Evolutionary conservation across 2,113 vertebrate species (phyloP).

Genomic region (Bolborhynchus lineola): DNA sequence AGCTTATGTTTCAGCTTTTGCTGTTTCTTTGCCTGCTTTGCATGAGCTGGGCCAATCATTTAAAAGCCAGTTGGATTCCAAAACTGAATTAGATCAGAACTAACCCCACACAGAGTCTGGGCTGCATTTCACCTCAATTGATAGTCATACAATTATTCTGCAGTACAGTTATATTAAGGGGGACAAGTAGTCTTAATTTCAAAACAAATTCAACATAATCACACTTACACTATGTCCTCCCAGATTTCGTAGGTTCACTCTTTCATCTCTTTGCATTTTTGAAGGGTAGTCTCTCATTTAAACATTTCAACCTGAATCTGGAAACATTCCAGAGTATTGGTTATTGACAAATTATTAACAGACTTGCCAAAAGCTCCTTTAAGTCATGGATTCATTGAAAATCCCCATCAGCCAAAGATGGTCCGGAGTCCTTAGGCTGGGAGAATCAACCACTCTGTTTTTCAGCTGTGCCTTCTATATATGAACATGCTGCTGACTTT

Average conservation of each 20-base stretch:
- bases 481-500: background rate
- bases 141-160: background rate
- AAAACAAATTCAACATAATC: background rate
- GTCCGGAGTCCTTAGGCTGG: background rate
- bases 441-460: background rate
- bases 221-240: background rate
- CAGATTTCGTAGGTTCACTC: background rate
- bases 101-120: rapidly evolving
- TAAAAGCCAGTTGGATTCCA: background rate
- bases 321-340: background rate
- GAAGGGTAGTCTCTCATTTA: background rate
- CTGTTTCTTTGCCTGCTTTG: background rate
- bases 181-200: background rate
- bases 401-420: background rate
- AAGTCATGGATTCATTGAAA: background rate
- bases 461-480: background rate
- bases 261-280: background rate
- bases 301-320: background rate
- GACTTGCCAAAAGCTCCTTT: background rate
- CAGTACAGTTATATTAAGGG: background rate
- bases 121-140: background rate
- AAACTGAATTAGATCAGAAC: background rate
- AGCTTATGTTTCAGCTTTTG: background rate
- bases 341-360: background rate
- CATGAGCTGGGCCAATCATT: background rate